Evolutionary conservation across 2,888 invertebrate species (phyloP).

Genomic region (Oxycera nigricornis): DNA sequence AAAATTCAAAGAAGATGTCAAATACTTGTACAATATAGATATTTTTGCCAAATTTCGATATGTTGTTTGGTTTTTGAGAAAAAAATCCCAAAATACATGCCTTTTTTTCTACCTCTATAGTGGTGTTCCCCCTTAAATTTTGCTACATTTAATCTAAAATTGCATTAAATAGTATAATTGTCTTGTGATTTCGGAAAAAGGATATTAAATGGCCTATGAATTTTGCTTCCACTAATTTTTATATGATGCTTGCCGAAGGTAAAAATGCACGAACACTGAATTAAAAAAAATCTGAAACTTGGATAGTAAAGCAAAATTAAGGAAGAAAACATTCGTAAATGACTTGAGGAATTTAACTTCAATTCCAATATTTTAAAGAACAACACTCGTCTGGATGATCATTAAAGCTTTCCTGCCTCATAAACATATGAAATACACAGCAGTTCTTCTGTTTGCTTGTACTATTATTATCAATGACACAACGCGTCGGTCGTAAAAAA

Average conservation of each 20-base stretch:
- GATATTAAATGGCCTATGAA: neutral
- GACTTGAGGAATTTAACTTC: neutral
- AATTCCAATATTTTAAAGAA: no score
- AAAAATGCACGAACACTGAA: neutral
- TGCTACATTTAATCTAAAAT: no score
- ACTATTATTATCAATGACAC: conserved; percentile 33
- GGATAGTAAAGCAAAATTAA: neutral
- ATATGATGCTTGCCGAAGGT: neutral
- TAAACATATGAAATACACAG: neutral
- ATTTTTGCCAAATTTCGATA: no score
- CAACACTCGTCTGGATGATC: neutral
- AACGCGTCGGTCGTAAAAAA: neutral
- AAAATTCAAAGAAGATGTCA: no score
- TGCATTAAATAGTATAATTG: no score
- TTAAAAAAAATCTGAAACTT: neutral
- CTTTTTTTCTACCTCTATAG: no score
- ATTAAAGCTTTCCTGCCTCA: conserved; percentile 11
- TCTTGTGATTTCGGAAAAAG: no score
- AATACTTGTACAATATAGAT: no score
- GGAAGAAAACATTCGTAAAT: neutral
- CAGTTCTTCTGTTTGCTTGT: conserved; percentile 14
- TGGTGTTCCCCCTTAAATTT: no score
- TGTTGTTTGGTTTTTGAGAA: no score
- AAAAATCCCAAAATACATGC: no score
- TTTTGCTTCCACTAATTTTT: neutral